Evolutionary conservation across 2,113 vertebrate genomes (phyloP), one percentile per base, ranked within the genome.

Genomic region (Miniopterus natalensis): DNA sequence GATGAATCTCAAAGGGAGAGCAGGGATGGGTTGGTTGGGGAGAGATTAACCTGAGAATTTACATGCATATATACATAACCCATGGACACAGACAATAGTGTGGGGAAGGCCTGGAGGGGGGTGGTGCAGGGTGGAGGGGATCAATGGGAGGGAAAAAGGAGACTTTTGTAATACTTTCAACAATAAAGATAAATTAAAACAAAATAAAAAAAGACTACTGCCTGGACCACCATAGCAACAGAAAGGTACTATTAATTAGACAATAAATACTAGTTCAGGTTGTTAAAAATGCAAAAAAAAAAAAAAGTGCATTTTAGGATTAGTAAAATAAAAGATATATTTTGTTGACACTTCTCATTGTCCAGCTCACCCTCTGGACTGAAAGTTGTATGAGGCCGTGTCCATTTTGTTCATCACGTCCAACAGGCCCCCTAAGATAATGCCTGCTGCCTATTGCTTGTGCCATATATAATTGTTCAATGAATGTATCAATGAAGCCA

Each of bases 361-460:
- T 23, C 18, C 45, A 47, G 15, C n/a, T 15, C 3, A 20, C 3
- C 21, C 27, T 77, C 36, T 51, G 27, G 47, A 87, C 21, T 36
- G 23, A 92, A 78, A 61, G 12, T 11, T 42, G 0, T 1, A 5
- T 29, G 20, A 86, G 14, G 3, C 8, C 66, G 23, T 61, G 29
- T 80, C 21, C 21, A 20, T 45, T 83, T 47, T 53, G 42, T 27
- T 92, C 61, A 57, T 1, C 12, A 17, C 9, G 79, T 65, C 42
- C 12, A 8, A 36, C 23, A 75, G 11, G 2, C 7, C 3, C 3
- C 7, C 5, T 29, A 40, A 7, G 0, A 8, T 42, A n/a, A 2
- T 36, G 5, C 47, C 36, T 55, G 2, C 8, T 57, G 13, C 8
- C 31, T 25, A 29, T 49, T 18, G 51, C 36, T 10, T 68, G 8